Evolutionary conservation across 2,888 invertebrate species (phyloP), one percentile per base, ranked within the genome.

Genomic region (Fragum fragum): DNA sequence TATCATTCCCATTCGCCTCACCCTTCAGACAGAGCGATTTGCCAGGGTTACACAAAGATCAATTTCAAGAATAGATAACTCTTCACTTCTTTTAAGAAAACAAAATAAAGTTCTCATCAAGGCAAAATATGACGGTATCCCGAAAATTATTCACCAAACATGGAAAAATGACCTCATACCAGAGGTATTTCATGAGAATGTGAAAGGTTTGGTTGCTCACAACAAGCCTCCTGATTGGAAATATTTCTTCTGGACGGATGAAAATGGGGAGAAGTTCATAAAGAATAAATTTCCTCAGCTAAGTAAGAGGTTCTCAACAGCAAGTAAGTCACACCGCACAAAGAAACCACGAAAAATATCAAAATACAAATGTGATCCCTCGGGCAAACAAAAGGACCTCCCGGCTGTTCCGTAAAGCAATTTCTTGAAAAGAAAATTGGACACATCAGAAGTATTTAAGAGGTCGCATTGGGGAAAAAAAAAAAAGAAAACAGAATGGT

Each of bases 171-270:
- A 61, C 14, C 9, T 53, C 1, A 73, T 79, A 26, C 79, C 75
- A 21, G 53, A 23, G 2, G 36, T 18, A 9, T 79, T 63, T 39
- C 59, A 26, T 1, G 26, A n/a, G 3, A 47, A 74, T 23, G 61
- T 79, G 6, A 36, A 55, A 71, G 28, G 63, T 0, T 71, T 79
- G 23, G 32, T 53, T 32, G 14, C 26, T 14, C 59, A 71, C 36
- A 74, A 79, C 26, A 61, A 61, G 29, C 61, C 61, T 11, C 74
- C 79, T 9, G 5, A 69, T 32, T 79, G 79, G 79, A 55, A 42
- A 16, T 79, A 79, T 39, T 63, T 23, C n/a, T 71, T 79, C 23
- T 79, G 79, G 79, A 79, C 75, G n/a, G 36, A 71, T 28, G 61
- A 26, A 5, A 70, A 26, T 14, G 61, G 29, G 11, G 59, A 52